Base-by-base conservation (phyloP, 1,140 invertebrate species). In the Cyrtorhinus lividipennis region DNA sequence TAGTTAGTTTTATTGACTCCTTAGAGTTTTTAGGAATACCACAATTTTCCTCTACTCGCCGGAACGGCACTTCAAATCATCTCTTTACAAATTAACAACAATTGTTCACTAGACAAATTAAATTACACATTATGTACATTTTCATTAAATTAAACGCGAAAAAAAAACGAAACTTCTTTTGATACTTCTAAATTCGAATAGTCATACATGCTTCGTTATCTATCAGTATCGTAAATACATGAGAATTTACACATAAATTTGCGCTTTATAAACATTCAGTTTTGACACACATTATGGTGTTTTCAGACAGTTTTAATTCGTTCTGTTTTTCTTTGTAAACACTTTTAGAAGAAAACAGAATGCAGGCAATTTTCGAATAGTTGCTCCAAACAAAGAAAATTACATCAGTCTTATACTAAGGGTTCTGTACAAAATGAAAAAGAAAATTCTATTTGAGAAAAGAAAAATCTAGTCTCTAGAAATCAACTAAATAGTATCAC, bases 241-340 rank as follows among this genome's bases (percentile, higher is more conserved):
- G 30, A 38, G 30, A 15, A 38, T 38, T 38, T 5, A 38, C 5
- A 38, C 30, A 53, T 53, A 15, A 53, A 12, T 10, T 53, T 53
- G 48, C 48, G 8, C 48, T 15, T 20, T 53, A 12, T 8, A 22
- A 53, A 53, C 48, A 53, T 53, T 53, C 20, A 53, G 5, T 63
- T 63, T 63, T 63, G 62, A 63, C 56, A 63, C 62, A 63, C 62
- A 63, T 63, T 63, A 45, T 59, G 62, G 62, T 63, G 53, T 38
- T 30, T 63, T 63, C 62, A 63, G 62, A 63, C 62, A 63, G 24
- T 63, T 57, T 62, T 63, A 63, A 63, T 63, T 63, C 62, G 62
- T 63, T 63, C 46, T 63, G 62, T 63, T 58, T 58, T 26, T 46
- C 56, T 24, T 24, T 13, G 48, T 44, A 10, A 44, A 8, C 8